Conservation (phyloP, 2,888 invertebrate species). For the Arenicola marina region DNA sequence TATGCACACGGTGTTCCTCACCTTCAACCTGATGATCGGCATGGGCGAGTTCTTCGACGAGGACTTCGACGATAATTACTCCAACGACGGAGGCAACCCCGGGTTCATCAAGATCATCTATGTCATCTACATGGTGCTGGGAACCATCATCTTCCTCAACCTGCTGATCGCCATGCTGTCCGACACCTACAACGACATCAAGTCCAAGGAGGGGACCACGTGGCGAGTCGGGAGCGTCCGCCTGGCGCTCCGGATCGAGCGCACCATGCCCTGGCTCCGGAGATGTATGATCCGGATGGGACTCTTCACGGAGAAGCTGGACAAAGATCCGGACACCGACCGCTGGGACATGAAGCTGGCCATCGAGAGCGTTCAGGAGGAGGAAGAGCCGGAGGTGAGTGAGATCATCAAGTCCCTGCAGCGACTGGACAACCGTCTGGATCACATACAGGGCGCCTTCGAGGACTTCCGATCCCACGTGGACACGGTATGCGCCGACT, state of each 20-base stretch:
- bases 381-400: neutral
- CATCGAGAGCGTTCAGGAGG: neutral
- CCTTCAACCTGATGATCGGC: slow-evolving; percentile 58
- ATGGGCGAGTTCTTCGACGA: slow-evolving; percentile 48
- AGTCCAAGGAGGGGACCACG: slow-evolving; percentile 41
- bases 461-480: too few species aligned
- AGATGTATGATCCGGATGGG: neutral
- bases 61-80: slow-evolving; percentile 38
- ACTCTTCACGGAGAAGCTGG: too few species aligned
- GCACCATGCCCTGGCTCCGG: slow-evolving; percentile 3
- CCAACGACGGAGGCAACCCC: slow-evolving; percentile 32
- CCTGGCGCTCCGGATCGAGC: slow-evolving; percentile 42
- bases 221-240: slow-evolving; percentile 55
- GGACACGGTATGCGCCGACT: too few species aligned
- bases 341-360: neutral
- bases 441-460: neutral
- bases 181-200: slow-evolving; percentile 43
- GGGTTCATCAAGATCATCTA: slow-evolving; percentile 43
- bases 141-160: slow-evolving; percentile 39
- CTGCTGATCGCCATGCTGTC: slow-evolving; percentile 44
- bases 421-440: neutral
- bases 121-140: slow-evolving; percentile 49
- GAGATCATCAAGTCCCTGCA: neutral
- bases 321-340: too few species aligned
- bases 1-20: slow-evolving; percentile 46